phyloP scores from a whole-genome alignment of 2,888 invertebrate genomes.

The Graphium colonna region DNA sequence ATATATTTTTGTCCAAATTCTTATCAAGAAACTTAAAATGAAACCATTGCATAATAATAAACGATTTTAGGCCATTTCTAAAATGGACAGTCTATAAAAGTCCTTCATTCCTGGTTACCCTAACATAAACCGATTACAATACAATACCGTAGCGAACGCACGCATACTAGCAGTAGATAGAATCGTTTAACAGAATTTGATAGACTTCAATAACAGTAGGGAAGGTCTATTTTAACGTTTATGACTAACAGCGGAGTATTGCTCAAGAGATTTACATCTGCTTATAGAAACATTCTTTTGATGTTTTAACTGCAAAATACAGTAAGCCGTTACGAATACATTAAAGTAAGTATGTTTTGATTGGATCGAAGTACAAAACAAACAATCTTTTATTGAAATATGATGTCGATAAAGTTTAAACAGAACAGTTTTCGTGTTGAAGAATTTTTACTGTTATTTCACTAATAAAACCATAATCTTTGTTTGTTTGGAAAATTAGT shows the following conservation, averaged over 20 bases:
- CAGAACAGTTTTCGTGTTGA: too few relatives aligned
- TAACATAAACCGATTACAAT: conserved; percentile 11
- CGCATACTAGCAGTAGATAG: background rate
- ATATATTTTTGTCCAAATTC: too few relatives aligned
- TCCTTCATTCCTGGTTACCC: conserved; percentile 4
- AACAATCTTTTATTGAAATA: background rate
- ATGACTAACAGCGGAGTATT: conserved; percentile 6
- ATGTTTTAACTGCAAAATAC: background rate
- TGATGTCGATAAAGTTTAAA: too few relatives aligned
- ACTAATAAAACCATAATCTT: too few relatives aligned
- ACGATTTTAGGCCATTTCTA: conserved; percentile 5
- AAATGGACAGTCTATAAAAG: background rate
- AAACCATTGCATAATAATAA: too few relatives aligned
- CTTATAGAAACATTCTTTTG: background rate
- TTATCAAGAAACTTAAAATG: too few relatives aligned
- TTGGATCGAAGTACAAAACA: background rate
- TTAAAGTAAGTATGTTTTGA: background rate
- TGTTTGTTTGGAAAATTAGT: too few relatives aligned
- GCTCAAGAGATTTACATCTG: conserved; percentile 1
- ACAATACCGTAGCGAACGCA: conserved; percentile 6
- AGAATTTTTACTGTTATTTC: too few relatives aligned
- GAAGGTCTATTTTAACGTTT: conserved; percentile 9
- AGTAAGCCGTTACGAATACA: background rate
- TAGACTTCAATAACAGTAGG: conserved; percentile 3
- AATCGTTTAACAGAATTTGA: conserved; percentile 14